Evolutionary conservation across 2,797 vertebrate species (phyloP).

Genomic region (Aulostomus chinensis): DNA sequence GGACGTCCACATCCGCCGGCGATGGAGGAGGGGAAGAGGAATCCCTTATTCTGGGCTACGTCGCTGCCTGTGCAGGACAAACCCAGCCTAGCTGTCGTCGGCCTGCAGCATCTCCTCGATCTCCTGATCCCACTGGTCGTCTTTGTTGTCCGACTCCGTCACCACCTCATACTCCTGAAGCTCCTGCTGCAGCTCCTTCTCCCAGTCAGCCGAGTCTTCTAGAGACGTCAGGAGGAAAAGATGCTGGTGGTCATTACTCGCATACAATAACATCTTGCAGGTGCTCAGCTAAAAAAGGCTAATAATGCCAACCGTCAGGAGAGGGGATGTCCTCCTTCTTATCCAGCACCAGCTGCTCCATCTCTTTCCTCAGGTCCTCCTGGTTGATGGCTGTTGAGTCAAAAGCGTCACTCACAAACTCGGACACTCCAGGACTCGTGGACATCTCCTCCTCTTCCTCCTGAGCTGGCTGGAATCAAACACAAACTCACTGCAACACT

Average conservation of each 20-base stretch:
- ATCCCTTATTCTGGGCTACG: neutral
- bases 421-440: constrained; percentile 92
- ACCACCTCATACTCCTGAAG: constrained; percentile 96
- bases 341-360: constrained; percentile 95
- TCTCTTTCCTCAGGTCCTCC: constrained; percentile 95
- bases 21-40: too few species aligned
- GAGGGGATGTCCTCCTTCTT: constrained; percentile 82
- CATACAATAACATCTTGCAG: too few species aligned
- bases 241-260: too few species aligned
- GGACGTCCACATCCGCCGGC: too few species aligned
- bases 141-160: constrained; percentile 84
- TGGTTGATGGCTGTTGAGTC: constrained; percentile 88
- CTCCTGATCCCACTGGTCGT: constrained; percentile 95
- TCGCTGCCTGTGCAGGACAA: neutral
- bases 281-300: neutral
- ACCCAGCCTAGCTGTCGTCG: constrained; percentile 67
- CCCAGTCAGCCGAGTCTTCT: constrained; percentile 92
- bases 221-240: neutral
- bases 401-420: constrained; percentile 97
- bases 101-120: constrained; percentile 94
- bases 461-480: constrained; percentile 22
- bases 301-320: constrained; percentile 80
- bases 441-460: constrained; percentile 95
- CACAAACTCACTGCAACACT: neutral
- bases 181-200: constrained; percentile 93